Evolutionary conservation across 2,797 vertebrate genomes (phyloP).

Genomic region (Crocidura indochinensis): DNA sequence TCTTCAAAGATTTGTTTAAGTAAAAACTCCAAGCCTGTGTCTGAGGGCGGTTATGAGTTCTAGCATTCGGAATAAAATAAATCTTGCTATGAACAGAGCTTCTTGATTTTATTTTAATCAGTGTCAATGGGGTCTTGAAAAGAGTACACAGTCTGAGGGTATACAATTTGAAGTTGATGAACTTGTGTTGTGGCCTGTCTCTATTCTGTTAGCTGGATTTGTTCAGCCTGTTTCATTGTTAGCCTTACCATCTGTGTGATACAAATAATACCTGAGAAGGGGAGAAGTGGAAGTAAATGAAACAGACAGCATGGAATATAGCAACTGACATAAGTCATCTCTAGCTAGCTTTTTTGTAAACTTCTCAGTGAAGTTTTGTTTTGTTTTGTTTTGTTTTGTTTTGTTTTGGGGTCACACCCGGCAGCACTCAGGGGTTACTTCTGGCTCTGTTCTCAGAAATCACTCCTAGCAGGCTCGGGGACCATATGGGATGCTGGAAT

Average conservation of each 20-base stretch:
- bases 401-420: too few species aligned
- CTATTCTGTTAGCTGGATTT: constrained; percentile 16
- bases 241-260: constrained; percentile 25
- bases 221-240: neutral
- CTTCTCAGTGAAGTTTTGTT: neutral
- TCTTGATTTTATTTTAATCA: constrained; percentile 30
- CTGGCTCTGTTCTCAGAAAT: too few species aligned
- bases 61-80: constrained; percentile 16
- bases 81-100: neutral
- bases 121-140: constrained; percentile 11
- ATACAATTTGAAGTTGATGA: constrained; percentile 32
- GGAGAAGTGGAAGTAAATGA: constrained; percentile 21
- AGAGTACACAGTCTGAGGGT: constrained; percentile 16
- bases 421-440: too few species aligned
- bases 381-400: too few species aligned
- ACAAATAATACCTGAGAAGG: neutral
- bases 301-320: neutral
- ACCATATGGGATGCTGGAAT: too few species aligned
- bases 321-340: neutral
- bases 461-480: too few species aligned
- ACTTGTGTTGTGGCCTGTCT: neutral
- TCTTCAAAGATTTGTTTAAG: constrained; percentile 11
- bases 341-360: neutral
- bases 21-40: neutral
- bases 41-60: neutral